A percentile compares a stretch with the other conserved stretches of the same genome.
phyloP scores from a whole-genome alignment of 2,797 vertebrate species.

The Coregonus sp. region DNA sequence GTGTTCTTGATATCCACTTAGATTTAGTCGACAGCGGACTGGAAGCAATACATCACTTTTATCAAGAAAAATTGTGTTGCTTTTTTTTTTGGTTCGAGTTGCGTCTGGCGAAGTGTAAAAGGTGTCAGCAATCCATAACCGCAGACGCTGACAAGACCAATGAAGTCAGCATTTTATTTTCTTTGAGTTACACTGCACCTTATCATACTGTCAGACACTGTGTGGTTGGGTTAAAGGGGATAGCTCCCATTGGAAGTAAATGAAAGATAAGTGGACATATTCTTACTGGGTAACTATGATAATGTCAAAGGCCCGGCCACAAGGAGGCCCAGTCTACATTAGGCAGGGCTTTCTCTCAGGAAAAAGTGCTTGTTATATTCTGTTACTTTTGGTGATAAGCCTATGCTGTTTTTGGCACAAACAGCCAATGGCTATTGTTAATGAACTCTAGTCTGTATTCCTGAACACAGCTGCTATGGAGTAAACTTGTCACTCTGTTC shows the following conservation, averaged over 20 bases:
- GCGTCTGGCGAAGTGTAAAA: conserved; percentile 20
- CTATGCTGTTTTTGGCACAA: conserved; percentile 50
- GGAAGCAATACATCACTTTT: conserved; percentile 28
- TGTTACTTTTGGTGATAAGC: not conserved
- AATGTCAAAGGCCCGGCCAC: conserved; percentile 7
- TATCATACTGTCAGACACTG: conserved; percentile 6
- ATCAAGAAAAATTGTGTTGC: conserved; percentile 1
- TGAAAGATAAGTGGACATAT: not conserved
- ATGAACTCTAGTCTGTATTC: too few species aligned
- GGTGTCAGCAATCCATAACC: conserved; percentile 5
- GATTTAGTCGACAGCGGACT: conserved; percentile 26
- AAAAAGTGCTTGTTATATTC: not conserved
- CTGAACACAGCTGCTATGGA: too few species aligned
- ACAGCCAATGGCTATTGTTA: conserved; percentile 27
- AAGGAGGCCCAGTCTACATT: conserved; percentile 16
- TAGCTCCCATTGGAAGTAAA: conserved; percentile 1
- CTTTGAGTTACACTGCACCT: not conserved
- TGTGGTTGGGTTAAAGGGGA: conserved; percentile 9
- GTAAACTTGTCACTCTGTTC: too few species aligned
- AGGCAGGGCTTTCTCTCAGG: not conserved
- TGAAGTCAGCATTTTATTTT: conserved; percentile 25
- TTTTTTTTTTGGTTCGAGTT: too few species aligned
- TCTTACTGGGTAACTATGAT: conserved; percentile 18
- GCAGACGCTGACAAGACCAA: conserved; percentile 35
- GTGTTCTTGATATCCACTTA: too few species aligned